Base-by-base conservation (phyloP, 2,888 invertebrate genomes). In the Leptarthrus brevirostris region DNA sequence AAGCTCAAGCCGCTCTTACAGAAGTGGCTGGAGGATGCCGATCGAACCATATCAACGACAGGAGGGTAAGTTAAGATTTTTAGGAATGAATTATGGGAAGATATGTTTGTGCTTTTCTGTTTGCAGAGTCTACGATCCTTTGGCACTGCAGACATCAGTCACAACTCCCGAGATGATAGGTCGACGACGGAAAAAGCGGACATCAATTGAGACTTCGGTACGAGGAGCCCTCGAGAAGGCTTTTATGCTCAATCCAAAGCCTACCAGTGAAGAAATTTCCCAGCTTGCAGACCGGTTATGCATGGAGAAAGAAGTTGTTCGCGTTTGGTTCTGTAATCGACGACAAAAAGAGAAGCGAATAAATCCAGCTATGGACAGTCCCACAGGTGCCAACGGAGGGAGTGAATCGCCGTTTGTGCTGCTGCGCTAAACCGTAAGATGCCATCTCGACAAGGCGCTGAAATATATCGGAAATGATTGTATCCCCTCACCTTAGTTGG, bases 291-390 rank as follows among this genome's bases (percentile, higher is more conserved):
- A 97, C 85, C 92, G 92, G 77, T 89, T 99, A 74, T 92, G 93
- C 82, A 97, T 98, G 97, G 97, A 98, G 86, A 97, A 97, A 86
- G 97, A 98, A 86, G 97, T 98, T 75, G 94, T 95, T 47, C 87
- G 91, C 77, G 94, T 95, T 66, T 96, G 96, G 96, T 96, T 96
- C 86, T 96, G 96, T 87, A 96, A 96, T 87, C 91, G 97, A 79
- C 89, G 97, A 76, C 97, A 98, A 86, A 97, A 97, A 86, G 96
- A 97, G 87, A 97, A 97, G 86, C 90, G 97, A 79, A 97, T 97
- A 82, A 96, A 96, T 86, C 97, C 97, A 24, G 94, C 96, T 44
- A 71, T 82, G 72, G 91, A 91, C 64, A 90, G 90, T 83, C 93
- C 93, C 5, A 89, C 89, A 74, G 90, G 90, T 0, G 88, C 88